Base-by-base conservation (phyloP, 2,113 vertebrate species). In the Callionymus lyra region DNA sequence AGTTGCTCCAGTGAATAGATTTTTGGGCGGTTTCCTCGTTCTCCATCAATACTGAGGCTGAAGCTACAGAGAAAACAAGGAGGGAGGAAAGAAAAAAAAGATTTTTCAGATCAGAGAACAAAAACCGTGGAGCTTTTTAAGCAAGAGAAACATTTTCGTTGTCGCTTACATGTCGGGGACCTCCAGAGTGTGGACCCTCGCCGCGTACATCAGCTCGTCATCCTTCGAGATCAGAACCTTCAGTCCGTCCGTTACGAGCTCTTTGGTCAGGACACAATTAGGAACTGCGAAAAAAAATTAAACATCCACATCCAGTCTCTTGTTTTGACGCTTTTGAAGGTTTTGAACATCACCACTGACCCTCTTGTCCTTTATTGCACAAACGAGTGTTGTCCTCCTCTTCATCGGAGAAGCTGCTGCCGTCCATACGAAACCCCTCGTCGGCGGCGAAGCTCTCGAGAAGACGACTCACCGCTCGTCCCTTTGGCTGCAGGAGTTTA, bases 1-100 rank as follows among this genome's bases (percentile, higher is more conserved):
- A 97, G 86, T 72, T 97, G 93, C 76, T 94, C 92, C 85, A 90
- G 75, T 0, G 94, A 97, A 79, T 97, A 97, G 80, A 97, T 86
- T 38, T 89, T 86, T 53, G 89, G 90, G 36, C 91, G 87, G 80
- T 94, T 92, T 64, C 91, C 91, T 70, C 93, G 78, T 79, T 97
- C 93, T 0, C 94, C 93, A 31, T 95, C 89, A 6, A 98, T 89
- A 75, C 90, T 80, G 59, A 97, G 86, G 73, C 88, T 91, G 77
- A 93, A 97, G 68, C 94, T 98, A 56, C 19, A 63, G 56, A 17
- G 14, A 53, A 39, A 61, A 59, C 27, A n/a, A n/a, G 72, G 15
- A 65, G 44, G 41, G 39, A 12, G 59, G 42, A 53, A 42, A 43
- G 41, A 36, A 53, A 74, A 70, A n/a, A n/a, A n/a, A n/a, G n/a